Percentiles rank a stretch among this genome's conserved stretches.
These are phyloP conservation scores for Polyommatus icarus DNA, from an alignment of 2,888 invertebrate genomes.

Conservation along the genomic window DNA sequence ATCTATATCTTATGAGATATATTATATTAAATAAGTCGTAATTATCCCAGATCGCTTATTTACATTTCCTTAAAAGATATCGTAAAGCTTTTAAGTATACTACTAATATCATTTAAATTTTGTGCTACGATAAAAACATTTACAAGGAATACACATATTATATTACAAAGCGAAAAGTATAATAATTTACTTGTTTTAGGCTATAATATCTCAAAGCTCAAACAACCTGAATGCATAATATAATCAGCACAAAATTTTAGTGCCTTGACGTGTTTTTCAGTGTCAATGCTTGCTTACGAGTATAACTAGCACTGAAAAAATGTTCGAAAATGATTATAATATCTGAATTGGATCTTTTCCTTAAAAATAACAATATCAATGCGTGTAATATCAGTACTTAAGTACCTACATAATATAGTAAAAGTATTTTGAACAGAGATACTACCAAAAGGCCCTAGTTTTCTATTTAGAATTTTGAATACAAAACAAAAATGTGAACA, in stretches of 20 bases:
- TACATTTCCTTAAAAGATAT: constrained; percentile 61
- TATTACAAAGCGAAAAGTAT: background rate
- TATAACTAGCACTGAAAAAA: no score
- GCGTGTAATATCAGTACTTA: background rate
- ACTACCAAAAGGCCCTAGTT: no score
- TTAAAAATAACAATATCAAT: background rate
- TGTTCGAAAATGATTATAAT: no score
- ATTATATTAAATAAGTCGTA: constrained; percentile 74
- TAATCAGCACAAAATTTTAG: background rate
- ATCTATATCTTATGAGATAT: constrained; percentile 28
- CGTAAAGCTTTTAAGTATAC: constrained; percentile 70
- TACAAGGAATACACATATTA: background rate
- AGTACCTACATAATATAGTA: background rate
- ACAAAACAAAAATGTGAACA: constrained; percentile 19
- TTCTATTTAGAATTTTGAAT: background rate
- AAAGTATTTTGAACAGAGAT: no score
- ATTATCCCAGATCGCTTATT: constrained; percentile 76
- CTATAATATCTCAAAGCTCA: background rate
- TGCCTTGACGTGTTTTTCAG: no score
- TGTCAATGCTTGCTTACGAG: no score
- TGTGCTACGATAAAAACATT: constrained; percentile 21
- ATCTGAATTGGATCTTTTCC: no score
- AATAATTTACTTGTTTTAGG: background rate
- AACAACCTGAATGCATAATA: background rate
- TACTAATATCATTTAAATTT: constrained; percentile 43